Evolutionary conservation across 2,888 invertebrate species (phyloP).

Genomic region (Laspeyria flexula): DNA sequence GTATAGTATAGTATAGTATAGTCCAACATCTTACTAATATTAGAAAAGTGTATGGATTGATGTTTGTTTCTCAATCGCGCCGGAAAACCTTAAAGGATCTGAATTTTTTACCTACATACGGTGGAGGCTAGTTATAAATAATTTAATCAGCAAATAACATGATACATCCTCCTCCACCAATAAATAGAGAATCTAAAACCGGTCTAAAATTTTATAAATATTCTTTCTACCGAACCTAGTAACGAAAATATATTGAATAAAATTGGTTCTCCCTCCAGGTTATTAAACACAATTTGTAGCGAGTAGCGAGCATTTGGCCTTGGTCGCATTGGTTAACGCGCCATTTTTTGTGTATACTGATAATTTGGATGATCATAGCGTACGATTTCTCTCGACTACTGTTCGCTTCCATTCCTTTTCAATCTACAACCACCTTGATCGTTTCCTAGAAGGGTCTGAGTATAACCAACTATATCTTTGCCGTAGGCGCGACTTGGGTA

Average conservation of each 20-base stretch:
- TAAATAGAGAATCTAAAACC: not conserved
- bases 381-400: constrained; percentile 24
- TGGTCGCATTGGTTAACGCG: constrained; percentile 24
- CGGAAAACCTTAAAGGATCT: too few species aligned
- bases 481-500: not conserved
- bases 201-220: not conserved
- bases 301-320: constrained; percentile 27
- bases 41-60: too few species aligned
- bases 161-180: too few species aligned
- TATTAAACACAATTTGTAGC: constrained; percentile 22
- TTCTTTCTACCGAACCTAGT: not conserved
- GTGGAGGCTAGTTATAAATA: too few species aligned
- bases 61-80: too few species aligned
- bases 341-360: constrained; percentile 39
- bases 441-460: not conserved
- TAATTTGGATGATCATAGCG: constrained; percentile 34
- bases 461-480: not conserved
- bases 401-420: constrained; percentile 13
- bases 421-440: not conserved
- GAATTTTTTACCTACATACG: too few species aligned
- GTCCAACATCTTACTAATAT: too few species aligned
- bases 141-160: too few species aligned
- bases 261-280: constrained; percentile 1
- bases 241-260: not conserved
- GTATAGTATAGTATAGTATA: too few species aligned